A percentile compares a stretch with the other conserved stretches of the same genome.
These are phyloP conservation scores for Enoplosus armatus DNA, from an alignment of 2,797 vertebrate species.

Conservation along the genomic window DNA sequence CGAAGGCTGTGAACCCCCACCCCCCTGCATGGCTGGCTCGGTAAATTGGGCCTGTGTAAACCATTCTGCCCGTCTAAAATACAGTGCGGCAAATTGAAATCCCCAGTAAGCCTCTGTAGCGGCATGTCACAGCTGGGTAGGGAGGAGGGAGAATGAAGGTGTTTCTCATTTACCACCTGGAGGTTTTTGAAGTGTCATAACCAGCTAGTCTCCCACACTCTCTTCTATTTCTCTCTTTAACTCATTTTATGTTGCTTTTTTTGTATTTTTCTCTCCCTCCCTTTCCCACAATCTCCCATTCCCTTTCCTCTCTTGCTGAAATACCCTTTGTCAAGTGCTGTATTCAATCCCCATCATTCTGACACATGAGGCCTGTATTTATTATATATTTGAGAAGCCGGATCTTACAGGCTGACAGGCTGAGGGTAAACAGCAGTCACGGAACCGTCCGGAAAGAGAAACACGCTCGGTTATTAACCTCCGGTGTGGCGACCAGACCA, in stretches of 20 bases:
- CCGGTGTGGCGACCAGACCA: constrained; percentile 21
- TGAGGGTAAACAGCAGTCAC: constrained; percentile 68
- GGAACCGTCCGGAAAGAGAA: constrained; percentile 59
- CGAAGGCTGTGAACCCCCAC: constrained; percentile 67
- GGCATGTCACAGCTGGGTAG: constrained; percentile 76
- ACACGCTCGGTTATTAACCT: constrained; percentile 65
- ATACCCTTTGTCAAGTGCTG: constrained; percentile 58
- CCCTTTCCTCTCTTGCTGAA: constrained; percentile 24
- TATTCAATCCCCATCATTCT: constrained; percentile 59
- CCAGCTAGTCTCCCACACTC: constrained; percentile 61
- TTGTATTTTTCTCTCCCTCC: constrained; percentile 12
- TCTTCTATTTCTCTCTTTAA: constrained; percentile 44
- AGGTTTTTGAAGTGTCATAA: constrained; percentile 80
- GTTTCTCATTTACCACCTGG: constrained; percentile 84
- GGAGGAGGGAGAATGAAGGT: constrained; percentile 69
- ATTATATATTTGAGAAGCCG: constrained; percentile 57
- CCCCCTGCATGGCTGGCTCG: constrained; percentile 58
- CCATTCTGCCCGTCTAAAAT: constrained; percentile 77
- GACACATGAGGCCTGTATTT: constrained; percentile 62
- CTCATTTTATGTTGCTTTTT: constrained; percentile 32
- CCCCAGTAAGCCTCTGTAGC: constrained; percentile 76
- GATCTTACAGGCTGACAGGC: constrained; percentile 55
- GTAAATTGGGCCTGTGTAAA: constrained; percentile 82
- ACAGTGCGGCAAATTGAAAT: constrained; percentile 82
- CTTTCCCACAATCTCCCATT: constrained; percentile 12